Percentiles rank a stretch among this genome's conserved stretches.
Conservation (phyloP, 2,113 vertebrate species). For the Heteronetta atricapilla region DNA sequence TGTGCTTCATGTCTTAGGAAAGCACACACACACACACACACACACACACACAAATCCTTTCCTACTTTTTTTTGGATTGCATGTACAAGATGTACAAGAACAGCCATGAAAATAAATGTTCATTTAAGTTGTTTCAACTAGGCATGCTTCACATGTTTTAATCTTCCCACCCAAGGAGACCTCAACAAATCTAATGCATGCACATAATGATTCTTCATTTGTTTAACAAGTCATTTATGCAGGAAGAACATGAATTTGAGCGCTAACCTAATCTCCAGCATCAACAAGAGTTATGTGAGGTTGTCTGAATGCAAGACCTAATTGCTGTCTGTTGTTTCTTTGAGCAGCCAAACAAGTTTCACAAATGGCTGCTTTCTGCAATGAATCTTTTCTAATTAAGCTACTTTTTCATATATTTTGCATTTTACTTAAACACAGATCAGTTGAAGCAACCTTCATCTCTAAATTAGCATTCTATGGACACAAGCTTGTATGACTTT, state of each 20-base stretch:
- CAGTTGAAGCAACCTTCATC: background rate
- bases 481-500: background rate
- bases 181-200: slow-evolving; percentile 13
- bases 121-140: background rate
- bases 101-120: background rate
- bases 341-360: background rate
- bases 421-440: background rate
- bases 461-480: background rate
- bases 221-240: slow-evolving; percentile 23
- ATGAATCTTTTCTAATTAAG: background rate
- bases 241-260: slow-evolving; percentile 19
- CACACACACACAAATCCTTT: background rate
- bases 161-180: background rate
- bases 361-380: background rate
- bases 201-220: slow-evolving; percentile 22
- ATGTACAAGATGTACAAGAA: background rate
- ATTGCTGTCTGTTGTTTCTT: background rate
- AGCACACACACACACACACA: background rate
- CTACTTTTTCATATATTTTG: background rate
- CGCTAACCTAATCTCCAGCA: background rate
- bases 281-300: background rate
- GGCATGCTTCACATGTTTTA: background rate
- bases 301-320: background rate
- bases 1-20: background rate
- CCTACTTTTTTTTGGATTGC: background rate